These are phyloP conservation scores for Cottoperca gobio DNA, from an alignment of 2,797 vertebrate genomes.

Conservation along the genomic window DNA sequence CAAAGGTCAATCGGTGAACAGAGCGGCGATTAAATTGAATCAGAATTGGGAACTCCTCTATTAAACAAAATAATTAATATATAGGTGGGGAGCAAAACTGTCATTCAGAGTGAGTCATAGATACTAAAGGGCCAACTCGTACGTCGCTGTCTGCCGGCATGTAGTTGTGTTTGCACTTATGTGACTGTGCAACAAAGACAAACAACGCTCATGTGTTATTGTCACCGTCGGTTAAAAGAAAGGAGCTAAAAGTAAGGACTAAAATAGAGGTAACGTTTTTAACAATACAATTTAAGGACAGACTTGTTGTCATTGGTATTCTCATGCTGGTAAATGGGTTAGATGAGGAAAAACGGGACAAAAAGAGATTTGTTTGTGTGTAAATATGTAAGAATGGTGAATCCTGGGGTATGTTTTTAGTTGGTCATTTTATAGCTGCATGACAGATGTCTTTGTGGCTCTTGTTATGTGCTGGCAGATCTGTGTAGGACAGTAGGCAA, in stretches of 20 bases:
- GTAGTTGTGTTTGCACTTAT: slow-evolving; percentile 12
- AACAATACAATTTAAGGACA: background rate
- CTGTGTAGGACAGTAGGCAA: too few species aligned
- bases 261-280: background rate
- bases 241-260: background rate
- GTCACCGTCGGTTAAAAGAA: background rate
- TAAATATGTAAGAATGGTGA: too few species aligned
- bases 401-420: too few species aligned
- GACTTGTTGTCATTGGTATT: background rate
- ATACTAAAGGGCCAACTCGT: background rate
- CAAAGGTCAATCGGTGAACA: background rate
- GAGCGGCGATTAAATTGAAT: too few species aligned
- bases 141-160: background rate
- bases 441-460: background rate
- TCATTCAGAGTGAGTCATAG: slow-evolving; percentile 27
- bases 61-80: background rate
- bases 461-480: too few species aligned
- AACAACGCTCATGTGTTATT: background rate
- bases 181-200: slow-evolving; percentile 13
- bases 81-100: background rate
- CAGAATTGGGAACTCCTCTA: background rate
- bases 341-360: too few species aligned
- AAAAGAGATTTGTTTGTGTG: too few species aligned
- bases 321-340: background rate
- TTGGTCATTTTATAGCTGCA: too few species aligned